Percentiles rank a stretch among this genome's conserved stretches.
These are phyloP conservation scores for Mionectes olivaceus DNA, from an alignment of 2,797 vertebrate species.

Conservation along the genomic window DNA sequence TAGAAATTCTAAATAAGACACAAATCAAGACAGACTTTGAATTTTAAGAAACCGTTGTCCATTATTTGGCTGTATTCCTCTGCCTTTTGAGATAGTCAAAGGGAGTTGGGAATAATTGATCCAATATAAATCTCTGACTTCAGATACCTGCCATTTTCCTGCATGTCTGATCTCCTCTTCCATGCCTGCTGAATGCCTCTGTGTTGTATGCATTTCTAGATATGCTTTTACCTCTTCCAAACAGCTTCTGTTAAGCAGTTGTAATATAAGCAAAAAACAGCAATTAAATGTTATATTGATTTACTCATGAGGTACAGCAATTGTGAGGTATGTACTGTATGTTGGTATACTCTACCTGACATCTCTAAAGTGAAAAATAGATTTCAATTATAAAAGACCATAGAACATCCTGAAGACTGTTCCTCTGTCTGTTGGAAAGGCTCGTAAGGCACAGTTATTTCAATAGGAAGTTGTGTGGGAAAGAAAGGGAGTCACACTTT, in stretches of 20 bases:
- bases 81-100: neutral
- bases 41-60: neutral
- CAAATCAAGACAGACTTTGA: neutral
- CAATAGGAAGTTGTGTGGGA: neutral
- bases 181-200: neutral
- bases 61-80: neutral
- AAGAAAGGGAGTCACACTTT: neutral
- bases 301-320: neutral
- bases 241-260: neutral
- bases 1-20: neutral
- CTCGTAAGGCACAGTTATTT: neutral
- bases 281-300: slow-evolving; percentile 34
- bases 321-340: neutral
- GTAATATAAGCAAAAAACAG: neutral
- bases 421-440: neutral
- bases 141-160: neutral
- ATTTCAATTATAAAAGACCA: neutral
- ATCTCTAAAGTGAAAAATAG: neutral
- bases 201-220: neutral
- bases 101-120: neutral
- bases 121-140: neutral
- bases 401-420: neutral
- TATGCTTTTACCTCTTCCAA: neutral
- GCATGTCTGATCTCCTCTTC: neutral
- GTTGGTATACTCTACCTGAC: neutral